Base-by-base conservation (phyloP, 1,140 invertebrate species). In the Cydia amplana region DNA sequence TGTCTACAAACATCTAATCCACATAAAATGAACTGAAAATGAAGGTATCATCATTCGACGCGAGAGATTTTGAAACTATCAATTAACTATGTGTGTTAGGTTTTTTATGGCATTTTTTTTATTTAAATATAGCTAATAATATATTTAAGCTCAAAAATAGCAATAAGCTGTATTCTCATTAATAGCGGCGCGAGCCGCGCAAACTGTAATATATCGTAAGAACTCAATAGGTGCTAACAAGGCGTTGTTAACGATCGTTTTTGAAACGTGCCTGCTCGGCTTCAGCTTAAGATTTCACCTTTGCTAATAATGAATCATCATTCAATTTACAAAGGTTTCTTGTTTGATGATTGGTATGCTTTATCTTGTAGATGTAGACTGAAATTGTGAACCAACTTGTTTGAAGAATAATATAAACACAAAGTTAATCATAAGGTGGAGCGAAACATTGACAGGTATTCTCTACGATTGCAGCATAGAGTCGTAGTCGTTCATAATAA, bases 161-260 rank as follows among this genome's bases (percentile, higher is more conserved):
- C 7, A 23, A 23, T 79, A n/a, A n/a, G 80, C 82, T 76, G 78
- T 83, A 80, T 85, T 81, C 80, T 83, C 83, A 87, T 90, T 86
- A 85, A 82, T 23, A 51, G 81, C 77, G 79, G 77, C 79, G 78
- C 80, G 81, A 77, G 79, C 75, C 72, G 76, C 75, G 79, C 79
- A 80, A 83, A 82, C 75, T 79, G 78, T 78, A 79, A 79, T 83
- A 82, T 86, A 23, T 23, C 83, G 86, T 85, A 87, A 89, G 82
- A 77, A 76, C 40, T 77, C 77, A 83, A 88, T 86, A 87, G 86
- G 83, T 86, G 87, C 79, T 90, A 90, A 89, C 87, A 83, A 90
- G 85, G 82, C 49, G 82, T 82, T 76, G 81, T 85, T 85, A 85
- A 80, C 77, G 76, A 78, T 72, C 77, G 80, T n/a, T 5, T 51